phyloP scores from a whole-genome alignment of 1,140 invertebrate species.

The Lutraria rhynchaena region DNA sequence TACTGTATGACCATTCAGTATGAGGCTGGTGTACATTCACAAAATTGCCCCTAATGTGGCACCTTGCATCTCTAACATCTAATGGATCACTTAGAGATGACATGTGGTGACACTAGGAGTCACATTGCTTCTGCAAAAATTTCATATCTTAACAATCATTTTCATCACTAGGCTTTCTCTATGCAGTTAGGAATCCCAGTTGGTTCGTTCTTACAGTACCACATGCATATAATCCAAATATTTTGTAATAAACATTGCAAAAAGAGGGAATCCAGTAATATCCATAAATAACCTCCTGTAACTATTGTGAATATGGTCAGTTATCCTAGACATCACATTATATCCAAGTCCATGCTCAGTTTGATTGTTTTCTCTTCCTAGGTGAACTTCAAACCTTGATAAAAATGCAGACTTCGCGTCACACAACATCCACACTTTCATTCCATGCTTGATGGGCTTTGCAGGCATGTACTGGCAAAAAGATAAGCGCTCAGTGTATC shows the following conservation, averaged over 20 bases:
- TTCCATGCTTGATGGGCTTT: constrained; percentile 65
- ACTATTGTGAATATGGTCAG: not conserved
- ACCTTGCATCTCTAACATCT: not conserved
- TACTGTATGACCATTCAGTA: constrained; percentile 10
- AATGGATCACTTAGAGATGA: constrained; percentile 19
- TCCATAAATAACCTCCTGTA: constrained; percentile 25
- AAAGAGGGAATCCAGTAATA: constrained; percentile 42
- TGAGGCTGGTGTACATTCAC: constrained; percentile 7
- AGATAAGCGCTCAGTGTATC: constrained; percentile 49
- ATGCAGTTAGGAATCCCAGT: constrained; percentile 10
- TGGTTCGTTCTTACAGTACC: constrained; percentile 38
- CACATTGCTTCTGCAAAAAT: constrained; percentile 13
- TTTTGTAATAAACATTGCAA: not conserved
- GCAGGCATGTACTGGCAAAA: constrained; percentile 59
- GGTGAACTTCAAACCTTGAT: constrained; percentile 45
- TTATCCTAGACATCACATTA: constrained; percentile 30
- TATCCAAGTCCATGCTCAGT: constrained; percentile 44
- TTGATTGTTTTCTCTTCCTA: not conserved
- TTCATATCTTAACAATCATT: not conserved
- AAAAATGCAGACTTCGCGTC: constrained; percentile 55
- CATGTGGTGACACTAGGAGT: constrained; percentile 24
- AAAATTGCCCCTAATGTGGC: not conserved
- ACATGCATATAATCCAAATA: constrained; percentile 35
- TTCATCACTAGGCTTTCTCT: constrained; percentile 1
- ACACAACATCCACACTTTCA: constrained; percentile 60